These are phyloP conservation scores for Drosophila dunni DNA, from an alignment of 1,140 invertebrate species.

Conservation along the genomic window DNA sequence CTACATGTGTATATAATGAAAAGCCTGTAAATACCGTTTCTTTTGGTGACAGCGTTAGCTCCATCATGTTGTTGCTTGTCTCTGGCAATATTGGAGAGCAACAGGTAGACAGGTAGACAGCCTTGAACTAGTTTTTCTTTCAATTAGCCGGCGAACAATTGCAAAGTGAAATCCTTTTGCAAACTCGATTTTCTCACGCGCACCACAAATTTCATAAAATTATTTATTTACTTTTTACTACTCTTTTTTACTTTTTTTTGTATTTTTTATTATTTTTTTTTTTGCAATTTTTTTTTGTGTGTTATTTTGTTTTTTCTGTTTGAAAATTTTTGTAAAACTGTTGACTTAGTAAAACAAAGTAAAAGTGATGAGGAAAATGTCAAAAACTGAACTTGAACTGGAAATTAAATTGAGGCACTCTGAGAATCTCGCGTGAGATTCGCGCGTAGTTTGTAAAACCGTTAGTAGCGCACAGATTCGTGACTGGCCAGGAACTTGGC, in stretches of 20 bases:
- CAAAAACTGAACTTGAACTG: constrained; percentile 17
- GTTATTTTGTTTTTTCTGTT: constrained; percentile 5
- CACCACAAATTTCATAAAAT: constrained; percentile 7
- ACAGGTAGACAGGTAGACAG: constrained; percentile 57
- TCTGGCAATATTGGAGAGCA: constrained; percentile 37
- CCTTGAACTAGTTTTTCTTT: constrained; percentile 76
- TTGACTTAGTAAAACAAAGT: constrained; percentile 8
- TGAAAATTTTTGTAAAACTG: constrained; percentile 21
- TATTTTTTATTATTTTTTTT: background rate
- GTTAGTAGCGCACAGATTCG: constrained; percentile 5
- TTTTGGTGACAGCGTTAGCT: constrained; percentile 72
- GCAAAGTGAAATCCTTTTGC: constrained; percentile 73
- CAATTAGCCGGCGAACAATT: constrained; percentile 22
- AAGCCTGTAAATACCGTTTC: constrained; percentile 76
- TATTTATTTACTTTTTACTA: background rate
- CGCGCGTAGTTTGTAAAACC: background rate
- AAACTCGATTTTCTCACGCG: constrained; percentile 24
- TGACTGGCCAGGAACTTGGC: constrained; percentile 8
- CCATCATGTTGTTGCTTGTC: constrained; percentile 49
- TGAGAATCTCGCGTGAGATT: constrained; percentile 24
- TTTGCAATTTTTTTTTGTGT: background rate
- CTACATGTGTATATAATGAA: constrained; percentile 46
- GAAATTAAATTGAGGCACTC: constrained; percentile 27
- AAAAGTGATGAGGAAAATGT: constrained; percentile 42
- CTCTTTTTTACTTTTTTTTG: background rate